Evolutionary conservation across 1,140 invertebrate species (phyloP), one percentile per base, ranked within the genome.

Genomic region (Drosophila arizonae): DNA sequence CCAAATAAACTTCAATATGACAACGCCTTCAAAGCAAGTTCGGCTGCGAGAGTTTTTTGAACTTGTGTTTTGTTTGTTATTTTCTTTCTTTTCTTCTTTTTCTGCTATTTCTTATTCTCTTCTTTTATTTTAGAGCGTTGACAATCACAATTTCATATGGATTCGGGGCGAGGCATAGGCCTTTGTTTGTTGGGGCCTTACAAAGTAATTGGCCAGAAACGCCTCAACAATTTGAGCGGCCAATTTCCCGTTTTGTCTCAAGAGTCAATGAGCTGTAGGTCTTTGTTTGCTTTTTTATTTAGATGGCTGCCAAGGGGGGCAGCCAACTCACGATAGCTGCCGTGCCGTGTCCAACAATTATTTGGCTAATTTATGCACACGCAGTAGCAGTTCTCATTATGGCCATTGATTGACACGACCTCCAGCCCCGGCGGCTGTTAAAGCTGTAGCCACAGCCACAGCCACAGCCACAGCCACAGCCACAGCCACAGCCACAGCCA

Each of bases 301-400:
- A 24, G 2, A 24, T 24, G 21, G 21, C 21, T 24, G 21, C 21
- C 21, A 17, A 17, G 1, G 21, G 21, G 21, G 21, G 21, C 8
- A 26, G 46, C 9, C 17, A 8, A 33, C 43, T 60, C 26, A 6
- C 52, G 65, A 74, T 77, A 74, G 77, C 69, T 73, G 73, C 43
- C 66, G 61, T 60, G 67, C 62, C 71, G 60, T 69, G 82, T 79
- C 81, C 28, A 81, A 81, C 71, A 86, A 86, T 86, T 86, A 81
- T 86, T 74, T 87, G 75, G 82, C 82, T 86, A 87, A 86, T 86
- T 86, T 86, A 85, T 87, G 77, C 68, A 54, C 82, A 86, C 78
- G 78, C 82, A 81, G 75, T 80, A 62, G 82, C 66, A 78, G 73
- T 61, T 72, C 82, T 78, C 82, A 87, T 72, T 84, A 73, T 72